Conservation (phyloP, 2,888 invertebrate genomes). For the Cerceris rybyensis region DNA sequence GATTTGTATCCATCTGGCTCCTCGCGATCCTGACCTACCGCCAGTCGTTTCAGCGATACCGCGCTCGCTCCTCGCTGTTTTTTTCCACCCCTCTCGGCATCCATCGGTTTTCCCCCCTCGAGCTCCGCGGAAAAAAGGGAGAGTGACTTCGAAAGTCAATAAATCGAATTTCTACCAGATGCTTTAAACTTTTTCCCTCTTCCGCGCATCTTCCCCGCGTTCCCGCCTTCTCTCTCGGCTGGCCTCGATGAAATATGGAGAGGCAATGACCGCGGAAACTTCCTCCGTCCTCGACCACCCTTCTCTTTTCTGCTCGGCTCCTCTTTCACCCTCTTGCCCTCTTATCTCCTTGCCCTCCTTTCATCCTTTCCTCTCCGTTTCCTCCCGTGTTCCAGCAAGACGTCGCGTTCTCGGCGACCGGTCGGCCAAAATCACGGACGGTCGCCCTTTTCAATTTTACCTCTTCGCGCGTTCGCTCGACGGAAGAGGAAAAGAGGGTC, state of each 20-base stretch:
- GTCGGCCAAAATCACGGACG: no score
- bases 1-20: conserved; percentile 78
- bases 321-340: not conserved
- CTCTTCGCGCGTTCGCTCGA: not conserved
- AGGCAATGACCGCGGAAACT: conserved; percentile 12
- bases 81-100: conserved; percentile 35
- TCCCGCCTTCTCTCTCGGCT: conserved; percentile 22
- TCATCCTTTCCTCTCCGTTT: not conserved
- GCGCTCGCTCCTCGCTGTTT: conserved; percentile 25
- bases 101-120: conserved; percentile 42
- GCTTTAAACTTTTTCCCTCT: conserved; percentile 53
- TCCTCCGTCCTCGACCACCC: not conserved
- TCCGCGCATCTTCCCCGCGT: not conserved
- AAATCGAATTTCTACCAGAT: conserved; percentile 60
- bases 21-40: conserved; percentile 73
- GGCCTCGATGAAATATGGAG: conserved; percentile 26
- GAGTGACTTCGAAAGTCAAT: conserved; percentile 71
- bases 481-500: no score
- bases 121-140: conserved; percentile 66
- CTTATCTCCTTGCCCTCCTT: not conserved
- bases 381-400: not conserved
- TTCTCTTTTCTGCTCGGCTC: not conserved
- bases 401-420: no score
- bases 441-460: not conserved
- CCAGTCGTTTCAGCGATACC: conserved; percentile 65